phyloP scores from a whole-genome alignment of 2,113 vertebrate species.

The Myodes glareolus region DNA sequence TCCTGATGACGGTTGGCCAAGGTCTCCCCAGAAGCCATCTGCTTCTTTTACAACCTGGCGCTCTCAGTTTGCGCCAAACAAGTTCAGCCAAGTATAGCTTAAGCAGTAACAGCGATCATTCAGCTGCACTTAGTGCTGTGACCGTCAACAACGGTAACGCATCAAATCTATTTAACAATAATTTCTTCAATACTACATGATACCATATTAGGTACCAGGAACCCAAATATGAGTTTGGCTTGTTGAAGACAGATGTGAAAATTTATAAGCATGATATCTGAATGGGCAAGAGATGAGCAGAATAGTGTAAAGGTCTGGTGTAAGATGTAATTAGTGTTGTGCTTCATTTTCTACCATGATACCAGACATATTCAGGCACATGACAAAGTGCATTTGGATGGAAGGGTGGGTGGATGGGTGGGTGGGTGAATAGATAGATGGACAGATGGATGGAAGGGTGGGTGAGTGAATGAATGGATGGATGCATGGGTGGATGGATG shows the following conservation, averaged over 20 bases:
- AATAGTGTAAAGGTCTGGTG: not conserved
- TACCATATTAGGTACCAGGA: not conserved
- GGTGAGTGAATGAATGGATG: not conserved
- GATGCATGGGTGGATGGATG: not conserved
- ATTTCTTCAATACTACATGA: conserved; percentile 21
- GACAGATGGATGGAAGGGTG: not conserved
- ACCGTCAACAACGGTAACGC: not conserved
- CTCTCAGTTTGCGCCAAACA: not conserved
- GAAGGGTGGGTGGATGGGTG: not conserved
- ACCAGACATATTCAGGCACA: not conserved
- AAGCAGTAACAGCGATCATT: not conserved
- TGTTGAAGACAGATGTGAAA: not conserved
- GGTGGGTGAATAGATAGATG: not conserved
- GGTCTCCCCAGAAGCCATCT: not conserved
- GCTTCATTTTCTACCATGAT: not conserved
- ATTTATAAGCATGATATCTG: not conserved
- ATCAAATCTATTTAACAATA: conserved; percentile 3
- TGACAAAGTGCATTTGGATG: not conserved
- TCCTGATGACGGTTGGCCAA: not conserved
- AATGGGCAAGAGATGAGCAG: not conserved
- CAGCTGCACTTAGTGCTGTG: not conserved
- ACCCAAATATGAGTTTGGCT: not conserved
- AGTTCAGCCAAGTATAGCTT: not conserved
- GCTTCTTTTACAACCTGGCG: not conserved
- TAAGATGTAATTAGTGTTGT: not conserved